Base-by-base conservation (phyloP, 2,797 vertebrate species). In the Neosilurus mollespiculum region DNA sequence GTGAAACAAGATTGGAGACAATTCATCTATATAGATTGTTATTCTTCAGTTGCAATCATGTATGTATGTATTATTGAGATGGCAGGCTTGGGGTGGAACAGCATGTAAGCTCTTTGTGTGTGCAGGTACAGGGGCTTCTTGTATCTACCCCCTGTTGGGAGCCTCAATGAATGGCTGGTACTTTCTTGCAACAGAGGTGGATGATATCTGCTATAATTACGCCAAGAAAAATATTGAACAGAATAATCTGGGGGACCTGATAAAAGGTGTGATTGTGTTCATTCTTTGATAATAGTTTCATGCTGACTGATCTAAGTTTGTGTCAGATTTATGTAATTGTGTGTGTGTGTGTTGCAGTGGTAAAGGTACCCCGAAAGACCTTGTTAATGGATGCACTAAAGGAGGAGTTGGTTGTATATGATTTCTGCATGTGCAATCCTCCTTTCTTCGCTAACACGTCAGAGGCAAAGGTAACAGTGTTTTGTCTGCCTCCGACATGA, bases 361-460 rank as follows among this genome's bases (percentile, higher is more conserved):
- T 99, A 80, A 99, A 99, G 92, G 98, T 99, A 64, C 98, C 98
- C 70, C 96, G 99, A 93, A 99, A 99, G 94, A 99, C 98, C n/a
- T 93, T 99, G 69, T 88, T 99, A 85, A 98, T 99, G 96, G 98
- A 99, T 86, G 98, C 98, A 15, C 92, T 99, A 88, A 99, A 99
- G 90, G 97, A 99, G 88, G 97, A 99, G 91, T 97, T 96, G 81
- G 95, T 99, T 0, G 87, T 98, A 82, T 99, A 98, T 15, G 98
- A 99, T 91, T 99, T 99, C 93, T 99, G 98, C 91, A 99, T 99
- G 97, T 99, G 98, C 89, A 99, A 99, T 84, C 98, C 98, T 62
- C 98, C 98, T 0, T 99, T 99, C 92, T 99, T 99, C 88, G 98
- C 98, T 81, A 99, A 99, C 93, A 96, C 99, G 26, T 85, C 98